Conservation (phyloP, 1,140 invertebrate genomes). For the Rhagoletis zephyria region DNA sequence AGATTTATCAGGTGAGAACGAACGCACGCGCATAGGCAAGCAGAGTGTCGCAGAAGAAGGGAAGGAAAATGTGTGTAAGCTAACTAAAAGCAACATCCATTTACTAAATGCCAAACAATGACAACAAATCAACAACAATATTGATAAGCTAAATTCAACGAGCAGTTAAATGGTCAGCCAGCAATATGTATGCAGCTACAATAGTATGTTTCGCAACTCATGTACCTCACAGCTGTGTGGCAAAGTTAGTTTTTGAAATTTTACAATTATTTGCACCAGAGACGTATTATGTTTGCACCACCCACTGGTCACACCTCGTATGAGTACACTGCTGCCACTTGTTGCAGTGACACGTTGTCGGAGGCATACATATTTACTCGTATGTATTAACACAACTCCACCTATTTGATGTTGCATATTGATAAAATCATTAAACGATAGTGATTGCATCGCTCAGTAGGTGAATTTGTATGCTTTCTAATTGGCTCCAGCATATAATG, state of each 20-base stretch:
- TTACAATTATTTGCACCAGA: neutral
- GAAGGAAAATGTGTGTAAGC: neutral
- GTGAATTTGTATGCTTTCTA: too few relatives aligned
- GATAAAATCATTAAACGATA: neutral
- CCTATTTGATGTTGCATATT: conserved; percentile 26
- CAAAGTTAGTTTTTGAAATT: neutral
- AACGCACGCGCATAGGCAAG: neutral
- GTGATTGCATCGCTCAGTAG: neutral
- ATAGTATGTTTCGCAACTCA: neutral
- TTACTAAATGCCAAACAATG: too few relatives aligned
- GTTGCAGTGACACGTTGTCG: conserved; percentile 15
- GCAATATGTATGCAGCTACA: neutral
- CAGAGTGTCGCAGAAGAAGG: neutral
- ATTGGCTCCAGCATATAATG: too few relatives aligned
- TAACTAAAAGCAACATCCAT: too few relatives aligned
- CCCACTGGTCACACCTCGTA: conserved; percentile 31
- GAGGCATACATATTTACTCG: neutral
- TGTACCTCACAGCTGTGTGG: too few relatives aligned
- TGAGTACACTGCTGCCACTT: neutral
- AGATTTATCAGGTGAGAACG: conserved; percentile 34
- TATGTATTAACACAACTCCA: conserved; percentile 20
- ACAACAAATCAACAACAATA: neutral
- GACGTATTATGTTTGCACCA: neutral
- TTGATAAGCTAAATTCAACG: neutral
- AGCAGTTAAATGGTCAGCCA: neutral